Conservation (phyloP, 2,888 invertebrate species). For the Drosophila pseudotakahashii region DNA sequence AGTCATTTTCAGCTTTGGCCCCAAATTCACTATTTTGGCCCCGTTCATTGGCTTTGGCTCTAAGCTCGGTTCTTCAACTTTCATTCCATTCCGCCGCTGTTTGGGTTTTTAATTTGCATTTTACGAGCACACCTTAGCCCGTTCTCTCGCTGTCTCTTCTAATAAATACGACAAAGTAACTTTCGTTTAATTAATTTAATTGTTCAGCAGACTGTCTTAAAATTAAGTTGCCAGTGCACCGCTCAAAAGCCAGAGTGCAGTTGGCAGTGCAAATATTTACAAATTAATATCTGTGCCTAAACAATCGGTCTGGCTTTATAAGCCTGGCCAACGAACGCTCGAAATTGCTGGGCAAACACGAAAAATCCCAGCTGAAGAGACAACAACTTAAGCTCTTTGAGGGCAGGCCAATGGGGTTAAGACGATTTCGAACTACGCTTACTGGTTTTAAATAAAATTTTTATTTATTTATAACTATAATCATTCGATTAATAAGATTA, state of each 20-base stretch:
- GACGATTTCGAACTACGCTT: background rate
- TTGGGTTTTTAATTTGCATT: constrained; percentile 69
- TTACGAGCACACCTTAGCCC: constrained; percentile 52
- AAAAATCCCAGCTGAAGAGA: constrained; percentile 17
- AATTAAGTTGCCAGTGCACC: constrained; percentile 3
- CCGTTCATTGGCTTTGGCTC: constrained; percentile 60
- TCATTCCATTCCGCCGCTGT: constrained; percentile 67
- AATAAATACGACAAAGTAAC: constrained; percentile 8
- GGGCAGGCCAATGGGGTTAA: constrained; percentile 11
- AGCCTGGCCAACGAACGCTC: constrained; percentile 20
- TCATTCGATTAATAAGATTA: no score
- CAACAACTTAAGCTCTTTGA: constrained; percentile 18
- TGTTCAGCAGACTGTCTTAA: background rate
- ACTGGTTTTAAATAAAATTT: no score
- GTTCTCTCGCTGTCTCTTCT: constrained; percentile 3
- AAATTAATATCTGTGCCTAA: constrained; percentile 4
- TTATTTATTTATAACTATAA: background rate
- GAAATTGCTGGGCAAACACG: constrained; percentile 33
- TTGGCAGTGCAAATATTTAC: constrained; percentile 10
- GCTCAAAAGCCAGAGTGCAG: background rate
- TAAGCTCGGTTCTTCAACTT: constrained; percentile 63
- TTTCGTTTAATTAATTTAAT: constrained; percentile 24
- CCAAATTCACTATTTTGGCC: constrained; percentile 54
- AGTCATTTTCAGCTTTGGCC: constrained; percentile 47
- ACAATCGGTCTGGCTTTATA: constrained; percentile 13